These are phyloP conservation scores for Sebastes vulpes DNA, from an alignment of 2,797 vertebrate genomes.

Conservation along the genomic window DNA sequence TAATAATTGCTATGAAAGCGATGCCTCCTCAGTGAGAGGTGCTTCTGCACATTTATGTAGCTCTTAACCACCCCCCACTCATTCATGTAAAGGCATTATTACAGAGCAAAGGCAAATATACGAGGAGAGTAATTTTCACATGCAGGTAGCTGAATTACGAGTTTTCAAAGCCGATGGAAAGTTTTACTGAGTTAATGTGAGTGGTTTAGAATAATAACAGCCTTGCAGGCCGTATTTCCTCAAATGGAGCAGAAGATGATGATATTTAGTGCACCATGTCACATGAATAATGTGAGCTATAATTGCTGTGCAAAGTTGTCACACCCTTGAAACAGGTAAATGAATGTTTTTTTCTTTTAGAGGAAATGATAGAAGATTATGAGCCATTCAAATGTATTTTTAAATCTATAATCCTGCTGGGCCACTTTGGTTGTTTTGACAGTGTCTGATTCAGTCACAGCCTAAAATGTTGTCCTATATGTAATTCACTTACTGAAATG, in stretches of 20 bases:
- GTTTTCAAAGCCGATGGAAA: constrained; percentile 57
- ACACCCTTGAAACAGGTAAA: constrained; percentile 56
- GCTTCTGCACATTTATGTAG: constrained; percentile 26
- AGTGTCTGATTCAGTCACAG: background rate
- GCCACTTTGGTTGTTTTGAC: background rate
- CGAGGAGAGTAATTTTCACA: constrained; percentile 46
- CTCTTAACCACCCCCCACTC: constrained; percentile 17
- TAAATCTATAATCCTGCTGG: constrained; percentile 30
- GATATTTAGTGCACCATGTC: constrained; percentile 43
- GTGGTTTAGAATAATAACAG: constrained; percentile 74
- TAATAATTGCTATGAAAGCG: constrained; percentile 54
- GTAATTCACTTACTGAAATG: background rate
- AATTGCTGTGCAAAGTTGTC: constrained; percentile 51
- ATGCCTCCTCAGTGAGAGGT: constrained; percentile 27
- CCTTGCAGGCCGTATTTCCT: constrained; percentile 43
- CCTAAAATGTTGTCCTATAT: background rate
- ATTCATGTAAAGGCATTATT: constrained; percentile 65
- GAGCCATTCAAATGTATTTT: constrained; percentile 26
- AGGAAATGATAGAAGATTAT: constrained; percentile 37
- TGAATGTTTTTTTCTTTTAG: constrained; percentile 22
- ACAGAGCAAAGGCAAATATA: constrained; percentile 45
- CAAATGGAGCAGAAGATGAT: constrained; percentile 61
- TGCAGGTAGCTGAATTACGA: constrained; percentile 64
- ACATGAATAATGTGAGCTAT: constrained; percentile 41
- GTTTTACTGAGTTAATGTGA: constrained; percentile 52